Evolutionary conservation across 2,113 vertebrate species (phyloP).

Genomic region (Laticauda laticaudata): DNA sequence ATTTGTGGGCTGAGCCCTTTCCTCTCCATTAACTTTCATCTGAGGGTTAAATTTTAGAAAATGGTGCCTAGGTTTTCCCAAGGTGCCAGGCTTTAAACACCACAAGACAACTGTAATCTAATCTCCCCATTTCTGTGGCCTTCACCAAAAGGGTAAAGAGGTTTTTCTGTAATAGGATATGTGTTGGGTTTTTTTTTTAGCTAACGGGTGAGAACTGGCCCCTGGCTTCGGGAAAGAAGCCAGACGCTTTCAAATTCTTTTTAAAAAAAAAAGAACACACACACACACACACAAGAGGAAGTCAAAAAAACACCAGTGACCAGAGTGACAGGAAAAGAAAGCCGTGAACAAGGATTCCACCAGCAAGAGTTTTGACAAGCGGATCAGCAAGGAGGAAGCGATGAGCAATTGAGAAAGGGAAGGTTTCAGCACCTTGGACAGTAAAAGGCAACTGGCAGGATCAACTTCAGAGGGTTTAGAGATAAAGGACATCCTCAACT

Average conservation of each 20-base stretch:
- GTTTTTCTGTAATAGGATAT: not conserved
- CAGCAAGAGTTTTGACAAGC: not conserved
- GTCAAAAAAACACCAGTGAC: not conserved
- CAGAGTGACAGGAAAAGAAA: not conserved
- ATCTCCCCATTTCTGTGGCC: not conserved
- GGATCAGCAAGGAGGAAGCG: too few species aligned
- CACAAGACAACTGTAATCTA: not conserved
- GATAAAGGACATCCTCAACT: not conserved
- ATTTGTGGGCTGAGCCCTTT: not conserved
- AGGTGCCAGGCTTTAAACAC: not conserved
- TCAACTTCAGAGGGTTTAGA: not conserved
- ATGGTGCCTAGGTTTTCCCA: not conserved
- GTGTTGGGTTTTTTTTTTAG: not conserved
- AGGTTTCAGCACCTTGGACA: slow-evolving; percentile 4
- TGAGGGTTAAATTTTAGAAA: slow-evolving; percentile 9
- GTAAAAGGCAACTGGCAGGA: not conserved
- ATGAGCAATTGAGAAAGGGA: too few species aligned
- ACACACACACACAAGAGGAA: not conserved
- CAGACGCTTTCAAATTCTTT: not conserved
- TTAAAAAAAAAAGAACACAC: not conserved
- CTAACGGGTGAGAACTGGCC: not conserved
- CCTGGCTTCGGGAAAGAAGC: not conserved
- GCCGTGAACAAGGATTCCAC: not conserved
- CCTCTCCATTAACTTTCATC: slow-evolving; percentile 21
- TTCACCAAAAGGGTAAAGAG: not conserved